phyloP scores from a whole-genome alignment of 2,797 vertebrate genomes.

The Sternarchorhynchus goeldii region DNA sequence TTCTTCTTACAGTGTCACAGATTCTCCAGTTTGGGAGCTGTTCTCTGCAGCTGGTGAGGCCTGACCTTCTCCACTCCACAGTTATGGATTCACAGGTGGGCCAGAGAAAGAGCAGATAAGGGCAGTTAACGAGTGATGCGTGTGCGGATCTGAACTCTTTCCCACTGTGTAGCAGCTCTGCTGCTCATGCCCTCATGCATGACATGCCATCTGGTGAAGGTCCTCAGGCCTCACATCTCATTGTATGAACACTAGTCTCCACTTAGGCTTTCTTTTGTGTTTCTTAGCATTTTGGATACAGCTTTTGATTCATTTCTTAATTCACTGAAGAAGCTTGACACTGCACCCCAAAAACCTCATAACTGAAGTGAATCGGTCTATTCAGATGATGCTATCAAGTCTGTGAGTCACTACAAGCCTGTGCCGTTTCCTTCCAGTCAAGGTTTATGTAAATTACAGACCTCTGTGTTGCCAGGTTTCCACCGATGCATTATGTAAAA shows the following conservation, averaged over 20 bases:
- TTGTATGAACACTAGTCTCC: background rate
- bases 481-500: slow-evolving; percentile 65
- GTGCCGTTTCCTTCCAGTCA: slow-evolving; percentile 69
- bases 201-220: background rate
- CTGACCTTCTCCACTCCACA: too few species aligned
- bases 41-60: too few species aligned
- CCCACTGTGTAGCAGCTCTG: background rate
- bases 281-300: slow-evolving; percentile 10
- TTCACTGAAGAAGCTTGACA: slow-evolving; percentile 28
- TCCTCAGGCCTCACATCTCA: background rate
- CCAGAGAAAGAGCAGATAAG: background rate
- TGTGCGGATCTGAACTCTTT: background rate
- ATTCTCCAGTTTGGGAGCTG: too few species aligned
- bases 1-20: too few species aligned
- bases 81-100: background rate
- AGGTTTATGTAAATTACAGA: slow-evolving; percentile 74
- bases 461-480: slow-evolving; percentile 65
- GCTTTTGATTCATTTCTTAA: slow-evolving; percentile 38
- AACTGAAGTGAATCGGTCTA: slow-evolving; percentile 42
- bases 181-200: background rate
- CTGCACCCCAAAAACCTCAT: slow-evolving; percentile 34
- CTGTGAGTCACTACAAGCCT: slow-evolving; percentile 66
- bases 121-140: background rate
- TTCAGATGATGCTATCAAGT: slow-evolving; percentile 60
- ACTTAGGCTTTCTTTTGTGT: background rate